phyloP scores from a whole-genome alignment of 2,797 vertebrate genomes.

The Cyclopterus lumpus region DNA sequence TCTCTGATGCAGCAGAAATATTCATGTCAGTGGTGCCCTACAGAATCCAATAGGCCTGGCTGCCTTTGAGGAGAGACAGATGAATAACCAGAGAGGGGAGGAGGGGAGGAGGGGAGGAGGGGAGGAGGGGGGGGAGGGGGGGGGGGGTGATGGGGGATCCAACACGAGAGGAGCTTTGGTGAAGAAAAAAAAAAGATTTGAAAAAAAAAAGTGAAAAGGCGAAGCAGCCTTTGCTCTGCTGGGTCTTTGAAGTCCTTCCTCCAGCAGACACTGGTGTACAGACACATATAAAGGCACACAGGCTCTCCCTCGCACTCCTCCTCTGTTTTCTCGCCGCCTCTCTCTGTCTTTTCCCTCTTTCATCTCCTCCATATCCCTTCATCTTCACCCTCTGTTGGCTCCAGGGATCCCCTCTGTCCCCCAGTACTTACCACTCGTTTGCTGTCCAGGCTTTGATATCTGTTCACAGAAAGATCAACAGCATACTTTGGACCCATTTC shows the following conservation, averaged over 20 bases:
- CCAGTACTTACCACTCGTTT: conserved; percentile 69
- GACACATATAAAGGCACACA: conserved; percentile 68
- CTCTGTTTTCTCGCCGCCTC: conserved; percentile 50
- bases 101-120: conserved; percentile 32
- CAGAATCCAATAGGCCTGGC: conserved; percentile 69
- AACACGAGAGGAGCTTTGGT: conserved; percentile 64
- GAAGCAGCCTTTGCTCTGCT: conserved; percentile 75
- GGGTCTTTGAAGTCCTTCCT: conserved; percentile 79
- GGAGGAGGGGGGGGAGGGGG: conserved; percentile 32
- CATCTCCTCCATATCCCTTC: conserved; percentile 79
- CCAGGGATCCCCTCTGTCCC: conserved; percentile 74
- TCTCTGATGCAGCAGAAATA: conserved; percentile 83
- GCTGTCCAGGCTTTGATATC: conserved; percentile 81
- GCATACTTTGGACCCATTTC: conserved; percentile 71
- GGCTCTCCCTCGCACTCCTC: conserved; percentile 56
- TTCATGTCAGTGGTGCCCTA: conserved; percentile 78
- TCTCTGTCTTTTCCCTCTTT: conserved; percentile 63
- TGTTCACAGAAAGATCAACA: conserved; percentile 73
- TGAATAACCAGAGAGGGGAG: conserved; percentile 72
- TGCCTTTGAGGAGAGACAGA: conserved; percentile 76
- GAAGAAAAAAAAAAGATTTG: conserved; percentile 23
- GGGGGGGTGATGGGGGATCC: conserved; percentile 41
- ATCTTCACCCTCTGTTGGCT: conserved; percentile 78
- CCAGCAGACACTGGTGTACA: conserved; percentile 64
- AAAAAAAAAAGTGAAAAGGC: conserved; percentile 58